Evolutionary conservation across 2,113 vertebrate species (phyloP), one percentile per base, ranked within the genome.

Genomic region (Oenanthe oenanthe): DNA sequence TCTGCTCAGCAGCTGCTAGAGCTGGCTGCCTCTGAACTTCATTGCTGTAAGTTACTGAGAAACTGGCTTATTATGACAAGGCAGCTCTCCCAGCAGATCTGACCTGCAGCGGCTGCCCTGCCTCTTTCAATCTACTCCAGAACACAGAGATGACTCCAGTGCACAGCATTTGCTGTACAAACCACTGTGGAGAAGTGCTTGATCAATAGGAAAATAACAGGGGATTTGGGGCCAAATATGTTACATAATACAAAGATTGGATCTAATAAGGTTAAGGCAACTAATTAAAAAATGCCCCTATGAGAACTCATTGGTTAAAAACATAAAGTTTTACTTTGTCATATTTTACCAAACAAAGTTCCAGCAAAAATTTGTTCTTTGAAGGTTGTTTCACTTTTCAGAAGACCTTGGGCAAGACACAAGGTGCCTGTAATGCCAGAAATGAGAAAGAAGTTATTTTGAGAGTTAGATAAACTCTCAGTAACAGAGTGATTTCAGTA

Each of bases 21-120:
- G 43, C 94, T 93, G 71, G 28, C 93, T 94, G 94, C 68, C 89
- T 96, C 93, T 90, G 93, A 96, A 96, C 75, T 88, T 88, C 85
- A 61, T 57, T 3, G 28, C 79, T 90, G 43, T 56, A 92, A 94
- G 82, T 90, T 93, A 90, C 88, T 71, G 72, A 96, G 90, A 94
- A 95, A 71, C 65, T 0, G 8, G 56, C 85, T 96, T 96, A 94
- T 97, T 94, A 96, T 77, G 88, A 95, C 92, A 89, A 72, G 38
- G 18, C 90, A 90, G 85, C 74, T 94, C 88, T 92, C 85, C 93
- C 88, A 88, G 91, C 92, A 74, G 93, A 94, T 86, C 75, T 95
- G 95, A 96, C 94, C 94, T 38, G 88, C 90, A 86, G 88, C 25
- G 1, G 68, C 93, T 94, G 85, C 90, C 78, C 82, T 95, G 92